phyloP scores from a whole-genome alignment of 2,113 vertebrate species.

The Canis aureus region DNA sequence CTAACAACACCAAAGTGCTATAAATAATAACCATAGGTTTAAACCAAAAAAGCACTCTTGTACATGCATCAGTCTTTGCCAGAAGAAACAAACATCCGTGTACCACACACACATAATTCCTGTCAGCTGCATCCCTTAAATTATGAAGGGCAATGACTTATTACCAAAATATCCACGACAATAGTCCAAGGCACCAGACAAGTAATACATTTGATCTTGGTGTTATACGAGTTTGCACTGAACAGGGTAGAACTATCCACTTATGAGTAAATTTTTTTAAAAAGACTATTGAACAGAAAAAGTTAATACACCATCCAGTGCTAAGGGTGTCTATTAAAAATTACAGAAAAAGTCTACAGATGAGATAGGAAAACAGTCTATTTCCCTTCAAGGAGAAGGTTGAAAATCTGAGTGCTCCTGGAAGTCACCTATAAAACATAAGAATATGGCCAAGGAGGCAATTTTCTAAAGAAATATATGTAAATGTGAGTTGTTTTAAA shows the following conservation, averaged over 20 bases:
- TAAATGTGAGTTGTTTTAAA: neutral
- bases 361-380: neutral
- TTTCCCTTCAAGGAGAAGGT: neutral
- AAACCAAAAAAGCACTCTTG: neutral
- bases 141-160: neutral
- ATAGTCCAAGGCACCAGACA: neutral
- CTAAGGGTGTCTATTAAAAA: neutral
- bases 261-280: neutral
- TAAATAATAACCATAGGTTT: neutral
- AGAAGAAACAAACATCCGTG: neutral
- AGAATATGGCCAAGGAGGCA: neutral
- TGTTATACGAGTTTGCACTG: neutral
- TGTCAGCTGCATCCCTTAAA: neutral
- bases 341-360: neutral
- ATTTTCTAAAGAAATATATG: neutral
- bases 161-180: neutral
- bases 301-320: neutral
- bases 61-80: neutral
- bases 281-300: neutral
- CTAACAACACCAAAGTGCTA: neutral
- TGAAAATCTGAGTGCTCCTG: neutral
- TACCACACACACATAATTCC: neutral
- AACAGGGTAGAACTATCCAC: neutral
- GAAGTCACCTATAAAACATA: neutral
- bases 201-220: neutral